Base-by-base conservation (phyloP, 2,888 invertebrate species). In the Ochlodes sylvanus region DNA sequence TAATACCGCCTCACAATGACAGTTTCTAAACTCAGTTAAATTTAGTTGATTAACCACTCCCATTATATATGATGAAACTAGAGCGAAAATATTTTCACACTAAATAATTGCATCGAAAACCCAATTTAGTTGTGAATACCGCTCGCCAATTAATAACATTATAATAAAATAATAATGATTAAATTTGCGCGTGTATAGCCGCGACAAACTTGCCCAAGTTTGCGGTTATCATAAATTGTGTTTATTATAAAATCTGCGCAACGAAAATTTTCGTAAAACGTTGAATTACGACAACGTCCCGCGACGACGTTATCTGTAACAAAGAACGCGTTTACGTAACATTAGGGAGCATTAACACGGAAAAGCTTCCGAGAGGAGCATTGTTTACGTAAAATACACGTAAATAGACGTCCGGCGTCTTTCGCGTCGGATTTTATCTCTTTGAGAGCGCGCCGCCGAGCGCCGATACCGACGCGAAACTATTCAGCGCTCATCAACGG, bases 401-500 rank as follows among this genome's bases (percentile, higher is more conserved):
- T 47, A 47, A 47, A 47, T 19, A 41, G 52, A 54, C 66, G 50
- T 54, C 58, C 52, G 60, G 38, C 52, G 44, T 60, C 65, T 66
- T 66, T 60, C 15, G 41, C 58, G 52, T 66, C 65, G 57, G 57
- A 50, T 65, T 50, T 54, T 66, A 66, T 66, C 66, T 66, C 60
- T 66, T 66, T 60, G 66, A 41, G 52, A n/a, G 17, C 44, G 57
- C 64, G 44, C 34, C 57, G 52, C 0, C 52, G 17, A 50, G 69
- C 69, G 58, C 75, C 79, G 77, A 80, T 82, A 79, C 76, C 75
- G 47, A 38, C 19, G 76, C 72, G 77, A 82, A 87, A 89, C 88
- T 88, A 89, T 86, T 86, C 86, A 88, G 70, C 68, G 73, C 71
- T 74, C 76, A 79, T 77, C 76, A 73, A 68, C 71, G 63, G 21